Percentiles rank a stretch among this genome's conserved stretches.
Evolutionary conservation across 2,113 vertebrate species (phyloP).

Genomic region (Narcine bancroftii): DNA sequence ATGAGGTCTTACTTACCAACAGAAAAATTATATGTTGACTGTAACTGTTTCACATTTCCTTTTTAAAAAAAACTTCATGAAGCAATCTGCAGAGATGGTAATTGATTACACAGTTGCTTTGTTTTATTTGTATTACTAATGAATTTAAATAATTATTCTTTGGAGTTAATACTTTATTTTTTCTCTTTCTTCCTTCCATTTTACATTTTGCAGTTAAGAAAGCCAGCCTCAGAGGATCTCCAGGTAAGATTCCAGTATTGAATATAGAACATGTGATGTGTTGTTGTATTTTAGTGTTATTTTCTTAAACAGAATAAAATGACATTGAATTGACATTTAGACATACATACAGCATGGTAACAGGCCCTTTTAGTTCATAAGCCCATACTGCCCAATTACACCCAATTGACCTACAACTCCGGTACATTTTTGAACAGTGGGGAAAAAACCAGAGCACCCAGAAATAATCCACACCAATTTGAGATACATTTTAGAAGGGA

Average conservation of each 20-base stretch:
- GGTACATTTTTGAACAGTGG: too few species aligned
- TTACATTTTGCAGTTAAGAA: conserved; percentile 59
- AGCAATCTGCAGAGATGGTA: not conserved
- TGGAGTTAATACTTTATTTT: conserved; percentile 16
- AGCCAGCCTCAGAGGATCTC: conserved; percentile 63
- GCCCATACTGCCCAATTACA: too few species aligned
- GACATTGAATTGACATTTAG: not conserved
- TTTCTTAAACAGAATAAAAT: not conserved
- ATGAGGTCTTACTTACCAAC: not conserved
- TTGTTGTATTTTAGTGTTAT: not conserved
- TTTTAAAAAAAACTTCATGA: not conserved
- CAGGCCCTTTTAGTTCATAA: too few species aligned
- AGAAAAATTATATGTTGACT: not conserved
- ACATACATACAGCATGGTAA: too few species aligned
- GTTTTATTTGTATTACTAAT: not conserved
- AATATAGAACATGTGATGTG: not conserved
- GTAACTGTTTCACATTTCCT: not conserved
- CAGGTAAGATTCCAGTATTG: conserved; percentile 52
- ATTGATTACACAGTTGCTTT: not conserved
- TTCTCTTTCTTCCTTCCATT: not conserved
- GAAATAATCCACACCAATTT: too few species aligned
- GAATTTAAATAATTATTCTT: not conserved
- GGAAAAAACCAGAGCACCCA: too few species aligned
- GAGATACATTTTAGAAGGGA: not conserved
- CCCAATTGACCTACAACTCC: too few species aligned